phyloP scores from a whole-genome alignment of 2,113 vertebrate species.

The Zosterops lateralis region DNA sequence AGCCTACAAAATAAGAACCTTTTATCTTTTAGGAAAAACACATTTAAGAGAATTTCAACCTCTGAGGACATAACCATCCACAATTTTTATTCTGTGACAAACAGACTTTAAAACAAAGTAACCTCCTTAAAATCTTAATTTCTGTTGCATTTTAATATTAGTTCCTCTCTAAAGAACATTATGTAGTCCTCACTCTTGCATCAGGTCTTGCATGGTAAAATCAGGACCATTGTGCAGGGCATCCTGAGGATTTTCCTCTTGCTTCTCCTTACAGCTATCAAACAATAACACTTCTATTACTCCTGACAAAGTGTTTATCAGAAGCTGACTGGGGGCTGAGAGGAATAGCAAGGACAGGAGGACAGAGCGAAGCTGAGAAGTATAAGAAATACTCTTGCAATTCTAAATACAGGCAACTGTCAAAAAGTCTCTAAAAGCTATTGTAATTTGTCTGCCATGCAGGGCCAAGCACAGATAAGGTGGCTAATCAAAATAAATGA shows the following conservation, averaged over 20 bases:
- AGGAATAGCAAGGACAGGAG: accelerated
- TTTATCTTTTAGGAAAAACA: neutral
- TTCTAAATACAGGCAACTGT: neutral
- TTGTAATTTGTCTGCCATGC: neutral
- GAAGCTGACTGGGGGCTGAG: neutral
- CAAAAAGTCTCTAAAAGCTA: neutral
- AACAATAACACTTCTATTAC: neutral
- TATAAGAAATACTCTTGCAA: neutral
- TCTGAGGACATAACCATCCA: neutral
- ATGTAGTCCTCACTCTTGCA: neutral
- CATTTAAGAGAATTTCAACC: accelerated
- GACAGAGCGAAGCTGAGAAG: no score
- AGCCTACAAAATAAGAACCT: neutral
- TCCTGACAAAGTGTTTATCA: neutral
- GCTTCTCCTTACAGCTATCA: neutral
- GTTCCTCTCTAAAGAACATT: neutral
- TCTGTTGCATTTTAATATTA: neutral
- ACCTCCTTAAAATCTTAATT: neutral
- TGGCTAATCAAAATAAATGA: neutral
- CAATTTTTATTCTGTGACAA: neutral
- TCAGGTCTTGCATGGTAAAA: neutral
- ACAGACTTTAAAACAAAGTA: neutral
- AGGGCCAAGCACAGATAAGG: neutral
- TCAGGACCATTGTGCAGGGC: neutral
- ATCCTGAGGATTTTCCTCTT: neutral